phyloP scores from a whole-genome alignment of 2,113 vertebrate species.

The Pangasianodon gigas region DNA sequence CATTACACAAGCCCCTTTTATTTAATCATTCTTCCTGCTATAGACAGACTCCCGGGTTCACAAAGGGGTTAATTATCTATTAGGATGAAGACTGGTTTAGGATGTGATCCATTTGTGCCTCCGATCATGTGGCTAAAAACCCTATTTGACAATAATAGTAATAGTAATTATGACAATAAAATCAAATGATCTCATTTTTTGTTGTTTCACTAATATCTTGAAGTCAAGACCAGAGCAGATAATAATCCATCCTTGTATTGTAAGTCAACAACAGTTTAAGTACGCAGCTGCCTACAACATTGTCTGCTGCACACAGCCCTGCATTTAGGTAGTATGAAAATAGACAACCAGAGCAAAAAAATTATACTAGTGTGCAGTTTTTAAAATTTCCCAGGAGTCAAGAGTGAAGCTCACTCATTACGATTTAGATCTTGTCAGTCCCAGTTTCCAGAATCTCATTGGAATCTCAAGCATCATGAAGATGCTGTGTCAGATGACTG shows the following conservation, averaged over 20 bases:
- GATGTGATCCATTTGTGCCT: constrained; percentile 30
- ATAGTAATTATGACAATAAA: constrained; percentile 15
- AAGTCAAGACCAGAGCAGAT: background rate
- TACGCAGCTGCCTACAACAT: background rate
- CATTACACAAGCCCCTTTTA: constrained; percentile 22
- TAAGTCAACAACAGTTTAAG: constrained; percentile 15
- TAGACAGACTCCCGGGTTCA: constrained; percentile 17
- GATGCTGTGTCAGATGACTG: background rate
- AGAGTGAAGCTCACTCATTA: background rate
- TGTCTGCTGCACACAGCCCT: background rate
- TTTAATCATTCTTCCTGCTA: constrained; percentile 25
- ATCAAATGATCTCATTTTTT: background rate
- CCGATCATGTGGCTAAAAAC: background rate
- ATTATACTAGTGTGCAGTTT: background rate
- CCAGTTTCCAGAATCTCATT: background rate
- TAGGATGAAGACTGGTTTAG: constrained; percentile 23
- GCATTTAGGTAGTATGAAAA: background rate
- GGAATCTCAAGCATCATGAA: background rate
- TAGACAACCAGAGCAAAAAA: background rate
- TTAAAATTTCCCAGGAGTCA: background rate
- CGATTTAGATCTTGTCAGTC: background rate
- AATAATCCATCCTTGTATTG: background rate
- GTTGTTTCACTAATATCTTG: background rate
- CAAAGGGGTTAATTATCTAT: constrained; percentile 33
- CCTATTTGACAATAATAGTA: background rate